Conservation (phyloP, 2,113 vertebrate species). For the Salminus brasiliensis region DNA sequence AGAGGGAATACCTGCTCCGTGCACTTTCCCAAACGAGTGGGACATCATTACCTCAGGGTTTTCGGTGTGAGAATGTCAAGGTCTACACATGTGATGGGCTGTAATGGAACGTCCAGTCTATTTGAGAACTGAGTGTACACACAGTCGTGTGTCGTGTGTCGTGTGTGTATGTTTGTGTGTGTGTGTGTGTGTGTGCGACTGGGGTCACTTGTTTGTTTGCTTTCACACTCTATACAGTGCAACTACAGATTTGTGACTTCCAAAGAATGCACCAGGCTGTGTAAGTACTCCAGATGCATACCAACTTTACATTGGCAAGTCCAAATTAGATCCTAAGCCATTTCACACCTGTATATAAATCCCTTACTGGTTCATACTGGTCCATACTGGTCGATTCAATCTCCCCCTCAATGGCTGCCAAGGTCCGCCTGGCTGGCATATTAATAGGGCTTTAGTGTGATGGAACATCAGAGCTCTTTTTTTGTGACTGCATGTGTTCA, state of each 20-base stretch:
- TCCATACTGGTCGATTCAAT: constrained; percentile 21
- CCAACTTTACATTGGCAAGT: neutral
- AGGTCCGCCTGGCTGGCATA: constrained; percentile 29
- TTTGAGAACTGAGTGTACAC: neutral
- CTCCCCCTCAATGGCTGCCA: constrained; percentile 20
- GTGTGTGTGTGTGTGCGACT: no score
- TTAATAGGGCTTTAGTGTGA: constrained; percentile 50
- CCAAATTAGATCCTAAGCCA: neutral
- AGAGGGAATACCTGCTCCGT: neutral
- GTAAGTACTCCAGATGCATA: neutral
- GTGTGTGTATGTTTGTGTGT: no score
- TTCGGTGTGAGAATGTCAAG: neutral
- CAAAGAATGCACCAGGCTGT: neutral
- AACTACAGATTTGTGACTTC: neutral
- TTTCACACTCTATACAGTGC: neutral
- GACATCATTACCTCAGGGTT: neutral
- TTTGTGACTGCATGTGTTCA: constrained; percentile 72
- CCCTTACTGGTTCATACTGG: constrained; percentile 46
- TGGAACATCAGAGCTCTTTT: constrained; percentile 58
- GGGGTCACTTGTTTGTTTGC: neutral
- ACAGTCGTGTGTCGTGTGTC: no score
- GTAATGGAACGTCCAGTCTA: neutral
- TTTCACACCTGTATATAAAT: constrained; percentile 42
- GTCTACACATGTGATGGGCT: neutral
- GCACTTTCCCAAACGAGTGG: neutral